Base-by-base conservation (phyloP, 2,113 vertebrate genomes). In the Nothocercus nigrocapillus region DNA sequence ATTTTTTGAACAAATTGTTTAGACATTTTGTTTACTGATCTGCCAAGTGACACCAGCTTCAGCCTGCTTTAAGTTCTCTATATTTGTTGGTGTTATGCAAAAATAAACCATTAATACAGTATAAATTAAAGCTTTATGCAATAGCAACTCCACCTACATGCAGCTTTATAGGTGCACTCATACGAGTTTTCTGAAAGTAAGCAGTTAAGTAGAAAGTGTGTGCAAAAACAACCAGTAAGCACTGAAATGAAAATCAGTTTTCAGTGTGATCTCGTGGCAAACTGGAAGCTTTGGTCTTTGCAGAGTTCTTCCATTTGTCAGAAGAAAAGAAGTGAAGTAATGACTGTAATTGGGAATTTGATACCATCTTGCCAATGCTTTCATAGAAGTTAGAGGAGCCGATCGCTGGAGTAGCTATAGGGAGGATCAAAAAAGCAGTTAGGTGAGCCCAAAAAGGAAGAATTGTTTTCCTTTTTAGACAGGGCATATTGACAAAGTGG, bases 401-500 rank as follows among this genome's bases (percentile, higher is more conserved):
- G 67, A 0, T 74, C 9, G 58, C 28, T 84, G 24, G 8, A 2
- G 2, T n/a, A 32, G 4, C 6, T 47, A 4, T 34, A 38, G 2
- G 34, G 12, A 68, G 47, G 17, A 44, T 87, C 15, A 68, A 79
- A 82, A 78, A 59, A 44, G 42, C 30, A 74, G 8, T 38, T 67
- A 75, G 68, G n/a, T 44, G 18, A 6, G 22, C 7, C 30, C 64
- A 58, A 36, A 63, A 67, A 58, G 8, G 45, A 61, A 2, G 1
- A 72, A 6, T 44, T 80, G 12, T 59, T 90, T 76, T 49, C 13
- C 16, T 69, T 83, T 27, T 5, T 1, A 59, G 32, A 21, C 17
- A 13, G 6, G 2, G 27, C 10, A 32, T 22, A 2, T 0, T 85
- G 1, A 0, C 7, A 7, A 34, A 38, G 40, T 0, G 0, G 25